phyloP scores from a whole-genome alignment of 2,113 vertebrate species.

The Oncorhynchus tshawytscha region DNA sequence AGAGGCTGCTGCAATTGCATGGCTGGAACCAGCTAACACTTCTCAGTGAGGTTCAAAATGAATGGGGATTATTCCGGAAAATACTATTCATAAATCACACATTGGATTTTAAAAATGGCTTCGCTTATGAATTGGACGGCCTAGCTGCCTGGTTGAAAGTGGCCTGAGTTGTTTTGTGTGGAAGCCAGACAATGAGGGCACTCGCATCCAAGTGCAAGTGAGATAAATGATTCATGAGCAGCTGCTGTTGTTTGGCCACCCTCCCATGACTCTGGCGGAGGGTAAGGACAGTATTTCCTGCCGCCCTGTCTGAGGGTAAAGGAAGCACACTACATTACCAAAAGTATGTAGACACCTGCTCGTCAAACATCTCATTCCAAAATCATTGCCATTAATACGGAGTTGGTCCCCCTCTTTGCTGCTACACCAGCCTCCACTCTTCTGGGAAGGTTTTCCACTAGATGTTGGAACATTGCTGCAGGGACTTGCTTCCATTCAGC shows the following conservation, averaged over 20 bases:
- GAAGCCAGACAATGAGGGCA: slow-evolving; percentile 62
- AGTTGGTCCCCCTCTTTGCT: too few species aligned
- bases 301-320: background rate
- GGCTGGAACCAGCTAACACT: slow-evolving; percentile 2
- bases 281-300: slow-evolving; percentile 27
- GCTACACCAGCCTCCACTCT: too few species aligned
- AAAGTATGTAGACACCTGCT: too few species aligned
- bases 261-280: slow-evolving; percentile 30
- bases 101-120: slow-evolving; percentile 44
- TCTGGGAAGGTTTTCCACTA: too few species aligned
- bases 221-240: slow-evolving; percentile 64
- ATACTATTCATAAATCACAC: slow-evolving; percentile 52
- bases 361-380: too few species aligned
- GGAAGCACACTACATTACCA: slow-evolving; percentile 16
- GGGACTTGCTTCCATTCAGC: too few species aligned
- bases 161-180: slow-evolving; percentile 54
- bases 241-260: slow-evolving; percentile 53
- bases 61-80: slow-evolving; percentile 9
- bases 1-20: background rate
- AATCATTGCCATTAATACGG: too few species aligned
- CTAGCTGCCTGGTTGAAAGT: slow-evolving; percentile 51
- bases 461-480: too few species aligned
- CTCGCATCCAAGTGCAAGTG: slow-evolving; percentile 66
- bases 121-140: slow-evolving; percentile 43
- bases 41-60: slow-evolving; percentile 20